phyloP scores from a whole-genome alignment of 2,797 vertebrate genomes.

The Fistularia tabacaria region DNA sequence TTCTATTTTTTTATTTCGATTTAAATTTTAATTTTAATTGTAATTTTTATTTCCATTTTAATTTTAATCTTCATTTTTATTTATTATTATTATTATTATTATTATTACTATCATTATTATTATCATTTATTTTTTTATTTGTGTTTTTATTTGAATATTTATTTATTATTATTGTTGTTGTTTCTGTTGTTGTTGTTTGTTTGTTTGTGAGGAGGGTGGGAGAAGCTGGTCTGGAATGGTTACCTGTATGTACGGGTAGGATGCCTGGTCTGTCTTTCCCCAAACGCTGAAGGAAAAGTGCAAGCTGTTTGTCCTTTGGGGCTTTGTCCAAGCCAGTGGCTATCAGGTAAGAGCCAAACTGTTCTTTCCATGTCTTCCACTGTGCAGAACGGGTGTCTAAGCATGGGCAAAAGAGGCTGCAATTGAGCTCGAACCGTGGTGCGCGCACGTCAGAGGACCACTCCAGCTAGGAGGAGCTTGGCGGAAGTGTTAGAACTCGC shows the following conservation, averaged over 20 bases:
- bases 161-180: background rate
- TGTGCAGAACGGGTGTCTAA: slow-evolving; percentile 59
- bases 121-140: too few relatives aligned
- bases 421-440: slow-evolving; percentile 50
- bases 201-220: slow-evolving; percentile 6
- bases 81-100: too few relatives aligned
- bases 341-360: slow-evolving; percentile 68
- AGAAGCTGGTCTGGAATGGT: slow-evolving; percentile 28
- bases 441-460: slow-evolving; percentile 25
- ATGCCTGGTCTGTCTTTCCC: slow-evolving; percentile 64
- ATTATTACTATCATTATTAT: too few relatives aligned
- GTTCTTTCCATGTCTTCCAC: slow-evolving; percentile 69
- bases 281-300: slow-evolving; percentile 67
- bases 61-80: too few relatives aligned
- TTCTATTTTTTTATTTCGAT: too few relatives aligned
- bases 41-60: too few relatives aligned
- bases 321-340: slow-evolving; percentile 71
- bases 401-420: slow-evolving; percentile 59
- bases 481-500: background rate
- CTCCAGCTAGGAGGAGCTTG: slow-evolving; percentile 5
- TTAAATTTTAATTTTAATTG: too few relatives aligned
- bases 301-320: slow-evolving; percentile 72
- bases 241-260: slow-evolving; percentile 64
- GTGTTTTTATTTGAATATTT: too few relatives aligned
- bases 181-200: background rate